Conservation (phyloP, 1,140 invertebrate species). For the Zelostemma sp. region DNA sequence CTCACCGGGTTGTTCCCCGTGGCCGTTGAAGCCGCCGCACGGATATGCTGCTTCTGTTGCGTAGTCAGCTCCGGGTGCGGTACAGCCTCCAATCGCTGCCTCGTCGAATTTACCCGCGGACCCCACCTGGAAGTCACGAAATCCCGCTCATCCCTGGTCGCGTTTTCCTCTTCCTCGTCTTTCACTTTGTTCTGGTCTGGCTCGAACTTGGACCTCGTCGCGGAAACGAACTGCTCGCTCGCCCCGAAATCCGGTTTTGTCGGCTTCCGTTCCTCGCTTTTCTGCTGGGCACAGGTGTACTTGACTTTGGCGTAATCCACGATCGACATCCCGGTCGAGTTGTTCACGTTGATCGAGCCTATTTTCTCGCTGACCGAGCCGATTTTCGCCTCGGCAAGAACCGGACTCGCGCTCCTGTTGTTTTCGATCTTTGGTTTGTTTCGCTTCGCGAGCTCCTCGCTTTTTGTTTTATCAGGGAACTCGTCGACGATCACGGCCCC, state of each 20-base stretch:
- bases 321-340: slow-evolving; percentile 67
- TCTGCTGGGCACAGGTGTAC: slow-evolving; percentile 72
- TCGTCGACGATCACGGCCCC: slow-evolving; percentile 78
- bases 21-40: slow-evolving; percentile 61
- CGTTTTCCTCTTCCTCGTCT: slow-evolving; percentile 49
- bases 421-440: slow-evolving; percentile 63
- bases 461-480: slow-evolving; percentile 16
- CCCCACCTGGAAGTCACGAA: slow-evolving; percentile 65
- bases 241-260: slow-evolving; percentile 46
- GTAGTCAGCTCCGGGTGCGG: slow-evolving; percentile 78
- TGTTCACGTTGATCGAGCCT: slow-evolving; percentile 53
- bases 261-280: slow-evolving; percentile 61
- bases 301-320: slow-evolving; percentile 78
- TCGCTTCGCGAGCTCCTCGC: slow-evolving; percentile 58
- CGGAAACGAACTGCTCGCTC: slow-evolving; percentile 54
- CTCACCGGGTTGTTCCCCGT: slow-evolving; percentile 76
- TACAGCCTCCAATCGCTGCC: slow-evolving; percentile 68
- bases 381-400: slow-evolving; percentile 1
- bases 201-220: slow-evolving; percentile 58
- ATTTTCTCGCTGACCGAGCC: slow-evolving; percentile 35
- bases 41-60: slow-evolving; percentile 76
- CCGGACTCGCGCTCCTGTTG: slow-evolving; percentile 42
- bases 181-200: slow-evolving; percentile 28
- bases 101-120: slow-evolving; percentile 56
- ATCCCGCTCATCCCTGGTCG: slow-evolving; percentile 66